Base-by-base conservation (phyloP, 1,140 invertebrate genomes). In the Mamestra configurata region DNA sequence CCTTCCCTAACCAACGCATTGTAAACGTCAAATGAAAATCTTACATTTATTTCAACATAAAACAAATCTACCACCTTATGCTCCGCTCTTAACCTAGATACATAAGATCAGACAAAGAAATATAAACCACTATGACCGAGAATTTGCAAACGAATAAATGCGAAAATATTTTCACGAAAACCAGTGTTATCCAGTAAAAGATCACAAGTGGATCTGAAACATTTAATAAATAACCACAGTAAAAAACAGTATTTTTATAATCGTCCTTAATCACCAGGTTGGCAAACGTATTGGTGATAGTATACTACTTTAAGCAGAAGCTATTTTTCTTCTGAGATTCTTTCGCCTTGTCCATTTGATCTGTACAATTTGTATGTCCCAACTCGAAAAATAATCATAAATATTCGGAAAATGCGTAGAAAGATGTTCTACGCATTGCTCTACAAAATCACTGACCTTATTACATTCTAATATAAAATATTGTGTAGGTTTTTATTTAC, bases 391-490 rank as follows among this genome's bases (percentile, higher is more conserved):
- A 64, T 64, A 64, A 40, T 20, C 31, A 40, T 64, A 64, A 64
- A 64, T 64, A 20, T 10, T 27, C 8, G 24, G 2, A 13, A 57
- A 27, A 57, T 57, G 24, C 13, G 22, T 27, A 15, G 24, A 13
- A 0, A 15, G 22, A 57, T 6, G 20, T 11, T 64, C 59, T 40
- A 11, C 59, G 35, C 35, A 37, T 64, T 40, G n/a, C 18, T 10
- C 6, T n/a, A 40, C 31, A 64, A 64, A 64, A 11, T 64, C 59
- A 64, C n/a, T 64, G 59, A 64, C 59, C 59, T 64, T 40, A 40
- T 37, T 61, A 11, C 22, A 4, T 20, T 18, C n/a, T 64, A 64
- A 64, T 57, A 27, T 46, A 46, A 46, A 46, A 46, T 46, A 46
- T 40, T 64, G 59, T 64, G 59, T 64, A 37, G 59, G 59, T 64